Evolutionary conservation across 2,797 vertebrate genomes (phyloP).

Genomic region (Lophotriccus pileatus): DNA sequence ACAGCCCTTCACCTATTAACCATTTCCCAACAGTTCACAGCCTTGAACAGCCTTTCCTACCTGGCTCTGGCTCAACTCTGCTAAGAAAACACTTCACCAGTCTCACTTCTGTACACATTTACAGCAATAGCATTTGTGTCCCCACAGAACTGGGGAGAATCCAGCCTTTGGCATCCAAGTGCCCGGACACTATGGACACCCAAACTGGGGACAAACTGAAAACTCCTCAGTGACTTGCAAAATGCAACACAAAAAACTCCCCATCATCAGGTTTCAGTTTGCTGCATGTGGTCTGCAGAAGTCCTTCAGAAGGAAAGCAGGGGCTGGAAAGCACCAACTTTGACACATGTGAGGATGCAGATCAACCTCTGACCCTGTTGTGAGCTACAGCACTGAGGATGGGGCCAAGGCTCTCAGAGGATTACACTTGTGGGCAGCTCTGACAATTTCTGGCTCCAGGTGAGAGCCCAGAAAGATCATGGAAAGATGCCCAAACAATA

Average conservation of each 20-base stretch:
- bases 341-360: fast-evolving
- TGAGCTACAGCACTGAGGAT: fast-evolving
- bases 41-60: background rate
- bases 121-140: background rate
- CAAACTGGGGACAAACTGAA: background rate
- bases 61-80: background rate
- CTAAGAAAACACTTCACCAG: background rate
- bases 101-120: background rate
- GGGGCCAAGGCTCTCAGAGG: fast-evolving
- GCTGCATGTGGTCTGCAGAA: background rate
- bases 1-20: too few species aligned
- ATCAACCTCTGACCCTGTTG: background rate
- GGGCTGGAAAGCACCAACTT: background rate
- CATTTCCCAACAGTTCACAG: too few species aligned
- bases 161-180: background rate
- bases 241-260: background rate
- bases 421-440: background rate
- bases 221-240: background rate
- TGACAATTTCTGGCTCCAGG: background rate
- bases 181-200: fast-evolving
- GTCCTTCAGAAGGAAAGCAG: background rate
- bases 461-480: background rate
- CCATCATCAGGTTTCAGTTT: background rate
- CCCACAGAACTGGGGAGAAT: background rate
- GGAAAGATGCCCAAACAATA: background rate